Base-by-base conservation (phyloP, 2,888 invertebrate genomes). In the Ennomos fuscantarius region DNA sequence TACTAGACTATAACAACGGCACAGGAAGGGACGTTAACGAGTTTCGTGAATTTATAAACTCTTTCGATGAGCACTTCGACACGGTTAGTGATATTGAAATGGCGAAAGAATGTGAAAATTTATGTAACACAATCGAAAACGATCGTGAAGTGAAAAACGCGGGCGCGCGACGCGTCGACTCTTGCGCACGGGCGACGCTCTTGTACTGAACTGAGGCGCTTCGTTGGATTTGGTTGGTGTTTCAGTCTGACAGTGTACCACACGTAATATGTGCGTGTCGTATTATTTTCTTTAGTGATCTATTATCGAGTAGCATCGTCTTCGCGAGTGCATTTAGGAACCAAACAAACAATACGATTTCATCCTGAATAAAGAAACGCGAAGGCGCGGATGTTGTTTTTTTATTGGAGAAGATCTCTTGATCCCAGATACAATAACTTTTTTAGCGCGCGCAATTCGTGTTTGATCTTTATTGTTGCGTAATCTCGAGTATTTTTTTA, bases 121-220 rank as follows among this genome's bases (percentile, higher is more conserved):
- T 83, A 81, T 81, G 68, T 81, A 84, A 84, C 82, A 78, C 78
- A 69, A 68, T 71, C 79, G 81, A 67, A 64, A 68, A 63, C 69
- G 70, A 64, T 61, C 62, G 66, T 62, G 65, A 44, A 55, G 24
- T 24, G 57, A 36, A 68, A 9, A 54, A 55, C 68, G 63, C 60
- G 63, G 62, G 37, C 53, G 58, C 72, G 69, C 66, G 70, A 65
- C 60, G 76, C 84, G 85, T 80, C 72, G 59, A 65, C 69, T 68
- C 76, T 62, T 73, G 78, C 78, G 80, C 82, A 72, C 78, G 69
- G 68, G 59, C 73, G 66, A 75, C 74, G 78, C 75, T 67, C 68
- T 74, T 24, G 24, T 24, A 89, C 89, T 89, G 79, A 83, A 89
- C 89, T 89, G 79, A 83, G 59, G 55, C 53, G 55, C 53, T 63